Conservation (phyloP, 2,113 vertebrate genomes). For the Phycodurus eques region DNA sequence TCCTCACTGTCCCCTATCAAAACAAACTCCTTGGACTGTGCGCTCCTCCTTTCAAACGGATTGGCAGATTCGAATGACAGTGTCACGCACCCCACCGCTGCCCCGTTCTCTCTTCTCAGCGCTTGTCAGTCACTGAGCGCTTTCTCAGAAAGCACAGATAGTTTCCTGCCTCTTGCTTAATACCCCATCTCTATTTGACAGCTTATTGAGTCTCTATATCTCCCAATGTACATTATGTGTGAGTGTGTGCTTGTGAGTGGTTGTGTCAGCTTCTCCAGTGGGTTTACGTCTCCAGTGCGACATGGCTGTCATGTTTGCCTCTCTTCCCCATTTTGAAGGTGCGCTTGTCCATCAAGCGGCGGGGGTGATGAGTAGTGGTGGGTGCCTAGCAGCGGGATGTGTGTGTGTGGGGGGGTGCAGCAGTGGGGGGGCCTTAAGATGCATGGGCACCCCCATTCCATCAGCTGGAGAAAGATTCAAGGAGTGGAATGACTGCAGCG, state of each 20-base stretch:
- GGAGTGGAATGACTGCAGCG: slow-evolving; percentile 50
- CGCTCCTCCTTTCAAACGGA: slow-evolving; percentile 61
- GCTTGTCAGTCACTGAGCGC: slow-evolving; percentile 68
- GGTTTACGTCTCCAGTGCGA: slow-evolving; percentile 69
- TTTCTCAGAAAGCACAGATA: slow-evolving; percentile 67
- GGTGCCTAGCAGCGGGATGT: slow-evolving; percentile 50
- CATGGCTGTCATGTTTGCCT: slow-evolving; percentile 72
- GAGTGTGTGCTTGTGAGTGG: slow-evolving; percentile 48
- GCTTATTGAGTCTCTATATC: slow-evolving; percentile 75
- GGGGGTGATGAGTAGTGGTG: slow-evolving; percentile 59
- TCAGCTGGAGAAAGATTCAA: slow-evolving; percentile 60
- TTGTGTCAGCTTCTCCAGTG: slow-evolving; percentile 64
- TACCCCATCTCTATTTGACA: slow-evolving; percentile 75
- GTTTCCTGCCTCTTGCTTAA: slow-evolving; percentile 74
- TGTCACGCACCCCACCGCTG: slow-evolving; percentile 62
- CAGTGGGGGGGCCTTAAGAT: slow-evolving; percentile 65
- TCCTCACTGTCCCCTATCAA: slow-evolving; percentile 54
- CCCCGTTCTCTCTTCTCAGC: slow-evolving; percentile 59
- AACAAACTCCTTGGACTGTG: slow-evolving; percentile 65
- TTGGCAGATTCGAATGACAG: slow-evolving; percentile 68
- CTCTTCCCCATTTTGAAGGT: slow-evolving; percentile 71
- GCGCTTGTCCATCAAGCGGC: slow-evolving; percentile 73
- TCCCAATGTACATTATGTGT: slow-evolving; percentile 64
- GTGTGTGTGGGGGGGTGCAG: slow-evolving; percentile 19
- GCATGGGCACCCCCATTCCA: slow-evolving; percentile 52